Base-by-base conservation (phyloP, 2,797 vertebrate species). In the Stomatorhinus walkeri region DNA sequence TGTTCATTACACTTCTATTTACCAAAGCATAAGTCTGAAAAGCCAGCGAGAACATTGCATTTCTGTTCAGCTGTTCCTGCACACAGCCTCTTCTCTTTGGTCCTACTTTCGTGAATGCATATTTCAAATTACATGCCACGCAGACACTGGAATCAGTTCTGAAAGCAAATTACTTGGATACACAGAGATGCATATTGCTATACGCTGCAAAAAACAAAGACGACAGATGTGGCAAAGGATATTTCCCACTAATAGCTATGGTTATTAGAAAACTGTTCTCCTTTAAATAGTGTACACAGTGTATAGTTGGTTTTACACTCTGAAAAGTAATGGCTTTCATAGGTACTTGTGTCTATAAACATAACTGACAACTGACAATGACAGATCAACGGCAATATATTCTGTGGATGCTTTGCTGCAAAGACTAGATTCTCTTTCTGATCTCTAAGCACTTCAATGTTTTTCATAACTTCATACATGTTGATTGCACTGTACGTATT, bases 1-100 rank as follows among this genome's bases (percentile, higher is more conserved):
- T 91, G 91, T 94, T 94, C 92, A 96, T 94, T 94, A 93, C 56
- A 87, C 89, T 52, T 90, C 51, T 92, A 92, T 94, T 92, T 92
- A 91, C 91, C 68, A 90, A 54, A 89, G 89, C 43, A 89, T 56
- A 91, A 68, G 89, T 87, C 85, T 68, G 64, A 43, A 61, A 91
- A 90, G 87, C 43, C 68, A 61, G 86, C 64, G 36, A 64, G 64
- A 89, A 87, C 49, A 87, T 68, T 59, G 51, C 40, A 87, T 87
- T 81, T 87, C 64, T 56, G 68, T 81, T 87, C 49, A 52, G n/a
- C 56, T 85, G 54, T 48, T 64, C 88, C 54, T 56, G 48, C 87
- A 19, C 49, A 87, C 24, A 46, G n/a, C 54, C 5, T 3, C 81
- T 88, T 51, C 88, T 72, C 12, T 88, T 14, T 19, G 59, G 32